Base-by-base conservation (phyloP, 2,888 invertebrate species). In the Thymelicus lineola region DNA sequence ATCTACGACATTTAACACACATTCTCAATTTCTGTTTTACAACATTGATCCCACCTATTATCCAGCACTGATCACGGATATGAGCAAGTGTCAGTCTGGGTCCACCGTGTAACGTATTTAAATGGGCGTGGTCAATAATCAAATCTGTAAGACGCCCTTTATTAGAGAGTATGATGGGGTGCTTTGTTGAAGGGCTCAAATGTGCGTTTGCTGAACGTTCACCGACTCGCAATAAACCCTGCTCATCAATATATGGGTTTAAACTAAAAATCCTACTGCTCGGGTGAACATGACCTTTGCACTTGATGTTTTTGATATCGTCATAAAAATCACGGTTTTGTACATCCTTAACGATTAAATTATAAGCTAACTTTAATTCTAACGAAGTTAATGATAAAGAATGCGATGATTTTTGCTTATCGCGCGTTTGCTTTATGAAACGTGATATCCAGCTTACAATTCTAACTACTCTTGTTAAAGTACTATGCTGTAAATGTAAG, bases 101-200 rank as follows among this genome's bases (percentile, higher is more conserved):
- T n/a, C n/a, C n/a, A n/a, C n/a, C n/a, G 17, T 70, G 63, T 20
- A 70, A 36, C 4, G 70, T 67, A 9, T 53, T 48, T 7, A 46
- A 35, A 58, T 74, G 73, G 10, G 72, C 74, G 28, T 73, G 70
- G n/a, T 69, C 50, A n/a, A 73, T 71, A 6, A 74, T 17, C 9
- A 73, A 53, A 14, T 66, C 66, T 5, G 74, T 72, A 6, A 74
- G 45, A 9, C 58, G 45, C 15, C 35, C 59, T 7, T 67, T 50
- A 15, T 28, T 58, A 45, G n/a, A n/a, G n/a, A n/a, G n/a, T n/a
- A n/a, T n/a, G n/a, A n/a, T n/a, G n/a, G n/a, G n/a, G n/a, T n/a
- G n/a, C n/a, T n/a, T n/a, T n/a, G n/a, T n/a, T n/a, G n/a, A n/a
- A n/a, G n/a, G n/a, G n/a, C n/a, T n/a, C 14, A 71, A 17, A 9